phyloP scores from a whole-genome alignment of 2,797 vertebrate genomes.

The Neosilurus mollespiculum region DNA sequence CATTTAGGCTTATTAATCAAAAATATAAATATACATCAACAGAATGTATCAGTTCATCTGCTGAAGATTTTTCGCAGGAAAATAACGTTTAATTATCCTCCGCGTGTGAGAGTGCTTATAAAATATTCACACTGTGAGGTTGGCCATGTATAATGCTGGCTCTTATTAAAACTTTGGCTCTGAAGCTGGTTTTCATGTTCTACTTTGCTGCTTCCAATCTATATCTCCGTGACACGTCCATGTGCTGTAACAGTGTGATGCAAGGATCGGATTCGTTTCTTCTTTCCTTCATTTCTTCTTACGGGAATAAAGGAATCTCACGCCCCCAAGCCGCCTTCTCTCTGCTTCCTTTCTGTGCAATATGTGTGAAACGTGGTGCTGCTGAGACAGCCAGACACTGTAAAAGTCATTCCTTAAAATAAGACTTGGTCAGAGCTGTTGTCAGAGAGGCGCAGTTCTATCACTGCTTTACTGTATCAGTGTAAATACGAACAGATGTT shows the following conservation, averaged over 20 bases:
- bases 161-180: constrained; percentile 44
- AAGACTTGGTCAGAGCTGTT: constrained; percentile 18
- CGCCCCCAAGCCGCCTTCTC: constrained; percentile 26
- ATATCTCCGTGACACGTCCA: constrained; percentile 29
- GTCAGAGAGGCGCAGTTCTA: constrained; percentile 20
- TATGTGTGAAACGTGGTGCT: constrained; percentile 23
- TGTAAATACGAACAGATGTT: constrained; percentile 41
- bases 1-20: background rate
- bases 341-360: constrained; percentile 26
- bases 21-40: background rate
- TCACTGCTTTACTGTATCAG: background rate
- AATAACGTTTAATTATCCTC: constrained; percentile 45
- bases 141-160: constrained; percentile 16
- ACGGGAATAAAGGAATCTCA: constrained; percentile 31
- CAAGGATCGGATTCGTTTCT: constrained; percentile 40
- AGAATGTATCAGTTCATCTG: constrained; percentile 3
- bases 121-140: constrained; percentile 56
- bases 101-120: constrained; percentile 44
- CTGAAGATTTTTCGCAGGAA: constrained; percentile 28
- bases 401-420: constrained; percentile 24
- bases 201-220: constrained; percentile 33
- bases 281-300: constrained; percentile 33
- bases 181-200: constrained; percentile 27
- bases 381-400: constrained; percentile 10
- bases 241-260: constrained; percentile 48